Percentiles rank a stretch among this genome's conserved stretches.
phyloP scores from a whole-genome alignment of 2,113 vertebrate species.

The Cryptotis parvus region DNA sequence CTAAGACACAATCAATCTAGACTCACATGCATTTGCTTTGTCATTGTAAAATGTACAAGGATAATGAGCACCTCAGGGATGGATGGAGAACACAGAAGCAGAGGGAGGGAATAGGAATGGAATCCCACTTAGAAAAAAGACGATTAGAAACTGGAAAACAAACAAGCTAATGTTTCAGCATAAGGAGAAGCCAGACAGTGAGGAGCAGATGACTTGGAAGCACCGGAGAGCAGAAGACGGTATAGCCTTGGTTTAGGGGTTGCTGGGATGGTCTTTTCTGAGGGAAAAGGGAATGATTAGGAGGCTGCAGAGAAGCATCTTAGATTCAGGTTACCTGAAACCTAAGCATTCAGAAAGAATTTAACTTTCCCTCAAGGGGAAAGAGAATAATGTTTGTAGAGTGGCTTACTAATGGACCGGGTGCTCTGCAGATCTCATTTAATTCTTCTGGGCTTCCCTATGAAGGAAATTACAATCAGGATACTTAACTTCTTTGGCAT shows the following conservation, averaged over 20 bases:
- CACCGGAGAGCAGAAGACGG: background rate
- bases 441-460: background rate
- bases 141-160: background rate
- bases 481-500: background rate
- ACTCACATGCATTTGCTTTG: background rate
- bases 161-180: no score
- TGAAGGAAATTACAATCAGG: background rate
- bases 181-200: background rate
- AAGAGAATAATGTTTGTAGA: slow-evolving; percentile 31
- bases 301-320: background rate
- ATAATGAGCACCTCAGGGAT: background rate
- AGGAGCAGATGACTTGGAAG: background rate
- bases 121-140: background rate
- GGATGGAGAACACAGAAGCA: background rate
- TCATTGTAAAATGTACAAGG: background rate
- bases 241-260: background rate
- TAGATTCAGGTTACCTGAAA: background rate
- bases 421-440: slow-evolving; percentile 15
- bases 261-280: background rate
- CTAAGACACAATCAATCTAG: slow-evolving; percentile 47
- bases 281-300: background rate
- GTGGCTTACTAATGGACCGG: background rate
- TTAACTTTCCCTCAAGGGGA: slow-evolving; percentile 1
- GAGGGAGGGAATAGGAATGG: background rate
- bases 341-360: slow-evolving; percentile 1